phyloP scores from a whole-genome alignment of 2,888 invertebrate genomes.

The Cactoblastis cactorum region DNA sequence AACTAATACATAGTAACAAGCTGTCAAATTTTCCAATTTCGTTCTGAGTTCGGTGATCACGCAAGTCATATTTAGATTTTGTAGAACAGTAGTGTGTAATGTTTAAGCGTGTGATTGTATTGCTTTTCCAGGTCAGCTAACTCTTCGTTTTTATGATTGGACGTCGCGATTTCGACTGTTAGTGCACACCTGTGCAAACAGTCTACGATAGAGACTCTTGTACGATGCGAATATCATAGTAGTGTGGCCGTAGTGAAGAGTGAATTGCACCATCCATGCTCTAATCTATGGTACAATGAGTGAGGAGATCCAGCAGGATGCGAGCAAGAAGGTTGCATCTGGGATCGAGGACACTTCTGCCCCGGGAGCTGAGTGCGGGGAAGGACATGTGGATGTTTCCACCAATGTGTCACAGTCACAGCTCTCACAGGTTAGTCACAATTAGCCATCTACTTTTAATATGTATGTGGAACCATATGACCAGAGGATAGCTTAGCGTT shows the following conservation, averaged over 20 bases:
- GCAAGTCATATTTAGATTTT: not conserved
- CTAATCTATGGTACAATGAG: constrained; percentile 64
- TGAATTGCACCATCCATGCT: constrained; percentile 39
- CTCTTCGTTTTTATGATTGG: constrained; percentile 22
- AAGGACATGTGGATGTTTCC: constrained; percentile 38
- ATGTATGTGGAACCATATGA: too few species aligned
- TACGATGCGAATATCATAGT: constrained; percentile 53
- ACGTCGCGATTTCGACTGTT: not conserved
- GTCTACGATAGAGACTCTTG: constrained; percentile 27
- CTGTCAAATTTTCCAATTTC: constrained; percentile 20
- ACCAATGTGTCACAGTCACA: constrained; percentile 51
- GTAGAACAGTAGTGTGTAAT: not conserved
- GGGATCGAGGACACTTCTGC: constrained; percentile 34
- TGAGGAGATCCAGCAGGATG: constrained; percentile 65
- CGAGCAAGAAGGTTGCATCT: constrained; percentile 46
- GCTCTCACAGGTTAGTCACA: constrained; percentile 42
- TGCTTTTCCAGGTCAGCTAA: constrained; percentile 32
- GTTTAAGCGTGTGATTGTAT: constrained; percentile 1
- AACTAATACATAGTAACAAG: not conserved
- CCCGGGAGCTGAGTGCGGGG: constrained; percentile 24
- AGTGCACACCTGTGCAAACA: constrained; percentile 42
- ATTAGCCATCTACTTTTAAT: not conserved
- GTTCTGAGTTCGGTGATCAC: constrained; percentile 25
- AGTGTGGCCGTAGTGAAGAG: constrained; percentile 24
- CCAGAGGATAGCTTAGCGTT: too few species aligned